Evolutionary conservation across 1,140 invertebrate species (phyloP).

Genomic region (Pseudobourletiella spinata): DNA sequence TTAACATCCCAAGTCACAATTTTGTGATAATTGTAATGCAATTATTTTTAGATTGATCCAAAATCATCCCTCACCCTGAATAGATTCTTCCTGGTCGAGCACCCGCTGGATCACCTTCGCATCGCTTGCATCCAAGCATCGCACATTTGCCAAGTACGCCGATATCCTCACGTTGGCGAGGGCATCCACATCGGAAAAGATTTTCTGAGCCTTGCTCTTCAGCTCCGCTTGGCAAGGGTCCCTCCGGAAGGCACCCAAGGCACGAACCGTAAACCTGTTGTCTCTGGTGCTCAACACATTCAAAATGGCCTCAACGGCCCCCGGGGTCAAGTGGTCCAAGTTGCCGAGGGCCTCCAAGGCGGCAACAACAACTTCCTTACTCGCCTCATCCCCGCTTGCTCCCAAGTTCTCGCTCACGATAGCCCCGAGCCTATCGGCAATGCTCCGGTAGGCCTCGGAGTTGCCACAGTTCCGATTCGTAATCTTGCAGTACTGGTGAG

Average conservation of each 20-base stretch:
- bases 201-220: constrained; percentile 48
- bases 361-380: constrained; percentile 58
- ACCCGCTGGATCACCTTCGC: constrained; percentile 59
- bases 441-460: constrained; percentile 44
- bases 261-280: constrained; percentile 58
- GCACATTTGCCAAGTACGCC: constrained; percentile 65
- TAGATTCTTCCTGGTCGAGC: constrained; percentile 54
- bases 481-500: constrained; percentile 43
- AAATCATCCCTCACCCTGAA: constrained; percentile 45
- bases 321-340: constrained; percentile 53
- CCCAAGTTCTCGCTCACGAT: constrained; percentile 39
- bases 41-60: neutral
- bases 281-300: constrained; percentile 42
- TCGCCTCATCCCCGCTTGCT: constrained; percentile 56
- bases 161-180: constrained; percentile 82
- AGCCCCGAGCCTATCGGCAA: constrained; percentile 59
- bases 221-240: constrained; percentile 54
- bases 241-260: constrained; percentile 64
- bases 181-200: constrained; percentile 58
- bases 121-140: constrained; percentile 58
- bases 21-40: no score
- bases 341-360: constrained; percentile 77
- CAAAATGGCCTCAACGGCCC: constrained; percentile 52
- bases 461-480: constrained; percentile 39
- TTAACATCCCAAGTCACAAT: neutral